Evolutionary conservation across 2,888 invertebrate genomes (phyloP).

Genomic region (Cantharis rustica): DNA sequence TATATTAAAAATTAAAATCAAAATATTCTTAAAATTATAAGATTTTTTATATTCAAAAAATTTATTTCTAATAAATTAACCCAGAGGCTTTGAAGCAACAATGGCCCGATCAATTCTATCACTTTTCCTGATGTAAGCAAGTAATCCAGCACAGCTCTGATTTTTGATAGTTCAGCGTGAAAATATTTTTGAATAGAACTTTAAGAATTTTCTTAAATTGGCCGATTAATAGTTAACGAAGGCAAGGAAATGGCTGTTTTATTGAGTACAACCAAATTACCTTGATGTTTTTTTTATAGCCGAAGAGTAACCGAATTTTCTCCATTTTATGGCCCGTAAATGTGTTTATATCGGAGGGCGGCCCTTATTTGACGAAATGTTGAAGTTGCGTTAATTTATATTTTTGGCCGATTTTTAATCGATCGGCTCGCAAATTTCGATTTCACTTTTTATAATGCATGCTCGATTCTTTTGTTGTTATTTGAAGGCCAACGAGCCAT

Average conservation of each 20-base stretch:
- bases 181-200: no score
- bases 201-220: neutral
- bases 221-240: neutral
- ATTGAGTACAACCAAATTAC: neutral
- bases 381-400: neutral
- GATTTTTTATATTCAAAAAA: no score
- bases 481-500: constrained; percentile 9
- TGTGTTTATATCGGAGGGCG: constrained; percentile 10
- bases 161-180: no score
- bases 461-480: neutral
- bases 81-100: no score
- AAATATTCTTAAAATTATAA: no score
- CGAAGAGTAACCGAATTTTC: constrained; percentile 10
- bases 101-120: no score
- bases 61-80: no score
- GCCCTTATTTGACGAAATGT: neutral
- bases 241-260: neutral
- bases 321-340: constrained; percentile 13
- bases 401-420: neutral
- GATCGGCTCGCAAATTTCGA: neutral
- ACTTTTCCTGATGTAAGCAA: no score
- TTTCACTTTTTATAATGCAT: neutral
- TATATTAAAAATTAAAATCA: no score
- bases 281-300: neutral
- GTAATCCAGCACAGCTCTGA: no score